Evolutionary conservation across 2,888 invertebrate species (phyloP).

Genomic region (Diadegma fenestrale): DNA sequence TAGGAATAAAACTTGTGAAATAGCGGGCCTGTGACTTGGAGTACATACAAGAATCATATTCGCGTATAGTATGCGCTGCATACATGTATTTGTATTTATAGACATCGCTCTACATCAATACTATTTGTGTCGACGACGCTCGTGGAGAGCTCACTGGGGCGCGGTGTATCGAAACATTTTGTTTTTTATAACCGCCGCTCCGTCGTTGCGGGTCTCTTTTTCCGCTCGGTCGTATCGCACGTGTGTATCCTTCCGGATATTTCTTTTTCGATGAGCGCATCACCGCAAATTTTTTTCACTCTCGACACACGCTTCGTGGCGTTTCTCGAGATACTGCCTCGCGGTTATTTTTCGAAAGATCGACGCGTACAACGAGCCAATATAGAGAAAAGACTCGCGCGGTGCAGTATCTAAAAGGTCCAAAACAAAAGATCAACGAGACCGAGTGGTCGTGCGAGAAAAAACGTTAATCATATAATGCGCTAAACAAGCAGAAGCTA

Average conservation of each 20-base stretch:
- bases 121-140: slow-evolving; percentile 25
- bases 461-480: slow-evolving; percentile 1
- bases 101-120: slow-evolving; percentile 8
- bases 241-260: slow-evolving; percentile 30
- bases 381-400: neutral
- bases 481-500: slow-evolving; percentile 25
- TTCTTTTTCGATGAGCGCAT: slow-evolving; percentile 35
- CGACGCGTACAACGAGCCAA: neutral
- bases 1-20: neutral
- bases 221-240: neutral
- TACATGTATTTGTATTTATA: neutral
- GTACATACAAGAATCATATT: neutral
- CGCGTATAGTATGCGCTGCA: no score
- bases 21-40: slow-evolving; percentile 1
- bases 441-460: slow-evolving; percentile 2
- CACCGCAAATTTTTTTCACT: slow-evolving; percentile 19
- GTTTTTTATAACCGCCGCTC: neutral
- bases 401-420: neutral
- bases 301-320: slow-evolving; percentile 16
- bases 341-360: slow-evolving; percentile 26
- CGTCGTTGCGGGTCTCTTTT: slow-evolving; percentile 15
- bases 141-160: slow-evolving; percentile 19
- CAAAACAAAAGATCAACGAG: slow-evolving; percentile 6
- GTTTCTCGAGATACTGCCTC: neutral
- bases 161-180: slow-evolving; percentile 39